Evolutionary conservation across 2,113 vertebrate species (phyloP), one percentile per base, ranked within the genome.

Genomic region (Scomber japonicus): DNA sequence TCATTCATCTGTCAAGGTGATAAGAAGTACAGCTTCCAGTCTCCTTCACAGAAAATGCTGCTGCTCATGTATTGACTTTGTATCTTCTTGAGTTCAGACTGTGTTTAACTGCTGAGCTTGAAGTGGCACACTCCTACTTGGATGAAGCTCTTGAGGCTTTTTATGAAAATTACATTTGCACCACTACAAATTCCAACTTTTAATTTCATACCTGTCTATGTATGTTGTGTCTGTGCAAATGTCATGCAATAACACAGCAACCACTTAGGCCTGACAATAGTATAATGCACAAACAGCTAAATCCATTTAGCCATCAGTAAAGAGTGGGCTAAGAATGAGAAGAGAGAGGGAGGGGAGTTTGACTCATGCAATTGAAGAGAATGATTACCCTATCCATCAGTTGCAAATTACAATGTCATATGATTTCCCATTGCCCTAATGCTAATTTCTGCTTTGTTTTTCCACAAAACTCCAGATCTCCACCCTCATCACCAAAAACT

Each of bases 1-100:
- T 75, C 82, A 84, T 89, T 90, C 80, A 91, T 91, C 89, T 86
- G 88, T 91, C 91, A 91, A 88, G 88, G 85, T 91, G 92, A 94
- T 62, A 80, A 87, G 77, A 80, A 87, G 77, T 78, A 83, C 75
- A 89, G 31, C 81, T 92, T 78, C 62, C 85, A 85, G 66, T 84
- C 73, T 80, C 71, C 71, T 48, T 60, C 45, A 72, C 65, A 76
- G 63, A 71, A 75, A 75, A 86, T 64, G 70, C 81, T 30, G 31
- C 71, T 61, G 62, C 63, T 71, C 60, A 62, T 87, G 81, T 75
- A 60, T 87, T 65, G 78, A 84, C 83, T 89, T 81, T 75, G 63
- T 84, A 57, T 84, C 71, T 76, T 59, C 9, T 61, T 48, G 72
- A 88, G 87, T 91, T 90, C 83, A 88, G 73, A 65, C 8, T 40